These are phyloP conservation scores for Sarcophaga peregrina DNA, from an alignment of 1,140 invertebrate species.

Conservation along the genomic window DNA sequence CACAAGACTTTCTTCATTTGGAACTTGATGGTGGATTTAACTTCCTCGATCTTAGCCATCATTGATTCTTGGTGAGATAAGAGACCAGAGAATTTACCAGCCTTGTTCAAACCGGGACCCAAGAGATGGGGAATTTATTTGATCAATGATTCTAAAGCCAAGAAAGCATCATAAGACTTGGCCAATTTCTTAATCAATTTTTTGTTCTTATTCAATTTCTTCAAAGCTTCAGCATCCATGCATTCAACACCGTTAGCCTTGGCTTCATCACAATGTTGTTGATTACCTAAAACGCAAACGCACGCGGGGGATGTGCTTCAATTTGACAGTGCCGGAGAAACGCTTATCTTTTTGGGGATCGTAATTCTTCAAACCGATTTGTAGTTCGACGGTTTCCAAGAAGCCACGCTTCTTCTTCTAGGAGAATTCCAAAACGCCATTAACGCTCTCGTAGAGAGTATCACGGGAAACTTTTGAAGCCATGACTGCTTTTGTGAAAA, in stretches of 20 bases:
- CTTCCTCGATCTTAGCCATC: conserved; percentile 96
- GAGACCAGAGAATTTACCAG: conserved; percentile 99
- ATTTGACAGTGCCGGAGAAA: conserved; percentile 99
- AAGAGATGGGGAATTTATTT: conserved; percentile 99
- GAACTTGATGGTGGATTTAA: conserved; percentile 99
- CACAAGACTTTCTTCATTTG: conserved; percentile 99
- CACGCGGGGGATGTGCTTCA: conserved; percentile 97
- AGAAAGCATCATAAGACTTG: conserved; percentile 96
- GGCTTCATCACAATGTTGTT: conserved; percentile 99
- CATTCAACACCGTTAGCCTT: conserved; percentile 91
- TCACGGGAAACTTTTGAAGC: conserved; percentile 95
- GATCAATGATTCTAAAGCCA: conserved; percentile 98
- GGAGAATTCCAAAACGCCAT: conserved; percentile 80
- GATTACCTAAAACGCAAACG: conserved; percentile 98
- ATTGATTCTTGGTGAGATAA: conserved; percentile 97
- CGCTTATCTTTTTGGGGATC: conserved; percentile 99
- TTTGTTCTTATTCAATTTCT: conserved; percentile 99
- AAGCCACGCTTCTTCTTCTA: conserved; percentile 93
- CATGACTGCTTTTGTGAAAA: conserved; percentile 52
- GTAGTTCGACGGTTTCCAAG: conserved; percentile 98
- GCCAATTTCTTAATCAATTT: conserved; percentile 99
- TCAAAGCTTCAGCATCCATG: conserved; percentile 98
- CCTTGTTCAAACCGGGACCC: conserved; percentile 99
- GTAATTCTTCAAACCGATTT: conserved; percentile 99
- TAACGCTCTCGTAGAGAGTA: conserved; percentile 95